Evolutionary conservation across 2,797 vertebrate genomes (phyloP).

Genomic region (Mormyrops boulengeri): DNA sequence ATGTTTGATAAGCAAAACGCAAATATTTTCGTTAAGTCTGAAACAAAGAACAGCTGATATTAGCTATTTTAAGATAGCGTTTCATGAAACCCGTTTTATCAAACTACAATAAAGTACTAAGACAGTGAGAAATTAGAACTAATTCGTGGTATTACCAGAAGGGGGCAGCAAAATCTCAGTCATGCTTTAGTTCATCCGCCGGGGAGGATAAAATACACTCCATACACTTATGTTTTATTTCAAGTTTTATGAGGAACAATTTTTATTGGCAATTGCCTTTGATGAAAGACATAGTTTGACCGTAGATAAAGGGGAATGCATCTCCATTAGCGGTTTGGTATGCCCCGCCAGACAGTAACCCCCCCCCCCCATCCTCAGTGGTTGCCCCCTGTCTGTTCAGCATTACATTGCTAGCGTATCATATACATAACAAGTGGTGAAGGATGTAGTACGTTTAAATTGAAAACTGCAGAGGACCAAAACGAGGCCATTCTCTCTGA

Average conservation of each 20-base stretch:
- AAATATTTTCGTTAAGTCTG: background rate
- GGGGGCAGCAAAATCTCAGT: constrained; percentile 4
- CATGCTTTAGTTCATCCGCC: background rate
- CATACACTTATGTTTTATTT: background rate
- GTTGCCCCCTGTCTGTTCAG: background rate
- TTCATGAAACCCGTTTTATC: background rate
- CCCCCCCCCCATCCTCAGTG: background rate
- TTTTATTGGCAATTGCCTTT: constrained; percentile 5
- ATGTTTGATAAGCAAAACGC: background rate
- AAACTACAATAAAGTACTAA: background rate
- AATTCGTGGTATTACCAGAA: background rate
- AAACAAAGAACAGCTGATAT: background rate
- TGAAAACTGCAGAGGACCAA: background rate
- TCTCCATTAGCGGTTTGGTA: background rate
- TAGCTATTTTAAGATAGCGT: background rate
- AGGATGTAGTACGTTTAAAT: background rate
- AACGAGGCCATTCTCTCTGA: background rate
- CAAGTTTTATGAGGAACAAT: background rate
- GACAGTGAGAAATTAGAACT: background rate
- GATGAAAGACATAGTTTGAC: constrained; percentile 3
- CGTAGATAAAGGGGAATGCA: constrained; percentile 10
- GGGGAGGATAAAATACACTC: background rate
- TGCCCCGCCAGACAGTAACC: background rate
- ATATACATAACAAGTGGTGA: background rate
- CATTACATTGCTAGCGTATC: background rate